Percentiles rank a stretch among this genome's conserved stretches.
Evolutionary conservation across 37 sponge, comb jelly and placozoan species (phyloP).

Genomic region (Halichondria panicea): DNA sequence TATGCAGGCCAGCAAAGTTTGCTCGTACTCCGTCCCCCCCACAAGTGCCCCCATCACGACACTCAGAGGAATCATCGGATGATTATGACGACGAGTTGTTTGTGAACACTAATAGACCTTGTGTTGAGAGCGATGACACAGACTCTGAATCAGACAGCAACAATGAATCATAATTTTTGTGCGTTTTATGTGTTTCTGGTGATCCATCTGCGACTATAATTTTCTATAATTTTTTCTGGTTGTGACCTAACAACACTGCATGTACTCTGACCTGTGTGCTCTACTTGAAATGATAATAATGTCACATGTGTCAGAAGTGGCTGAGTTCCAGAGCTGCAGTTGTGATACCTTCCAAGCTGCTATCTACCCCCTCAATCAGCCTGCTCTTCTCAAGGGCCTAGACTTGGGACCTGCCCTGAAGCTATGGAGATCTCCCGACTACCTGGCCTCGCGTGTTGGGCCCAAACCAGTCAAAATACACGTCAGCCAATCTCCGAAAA

Average conservation of each 20-base stretch:
- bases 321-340: constrained; percentile 2
- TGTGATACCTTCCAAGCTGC: constrained; percentile 28
- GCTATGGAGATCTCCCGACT: constrained; percentile 72
- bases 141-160: too few relatives aligned
- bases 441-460: constrained; percentile 59
- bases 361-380: constrained; percentile 47
- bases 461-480: constrained; percentile 68
- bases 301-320: too few relatives aligned
- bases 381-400: constrained; percentile 65
- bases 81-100: constrained; percentile 69
- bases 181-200: too few relatives aligned
- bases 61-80: neutral
- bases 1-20: neutral
- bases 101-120: constrained; percentile 69
- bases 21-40: neutral
- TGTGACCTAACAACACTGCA: too few relatives aligned
- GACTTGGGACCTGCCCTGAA: constrained; percentile 67
- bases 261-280: too few relatives aligned
- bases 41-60: neutral
- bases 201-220: too few relatives aligned
- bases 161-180: too few relatives aligned
- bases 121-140: too few relatives aligned
- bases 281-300: too few relatives aligned
- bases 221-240: too few relatives aligned
- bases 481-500: constrained; percentile 59